These are phyloP conservation scores for Ernsta delagoae DNA, from an alignment of 2,888 invertebrate genomes.

Conservation along the genomic window DNA sequence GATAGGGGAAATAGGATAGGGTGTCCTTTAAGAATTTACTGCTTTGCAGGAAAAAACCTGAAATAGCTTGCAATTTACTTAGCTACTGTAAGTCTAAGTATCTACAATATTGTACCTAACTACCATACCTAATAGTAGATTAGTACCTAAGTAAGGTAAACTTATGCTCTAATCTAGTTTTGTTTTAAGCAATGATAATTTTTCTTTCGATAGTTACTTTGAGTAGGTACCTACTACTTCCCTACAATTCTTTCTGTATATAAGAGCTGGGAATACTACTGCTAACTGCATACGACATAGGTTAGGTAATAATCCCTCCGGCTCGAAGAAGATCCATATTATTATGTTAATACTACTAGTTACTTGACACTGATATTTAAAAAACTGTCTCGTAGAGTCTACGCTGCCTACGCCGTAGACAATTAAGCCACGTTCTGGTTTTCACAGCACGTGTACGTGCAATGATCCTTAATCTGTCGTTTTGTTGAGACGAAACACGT, in stretches of 20 bases:
- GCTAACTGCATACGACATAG: too few species aligned
- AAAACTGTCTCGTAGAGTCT: not conserved
- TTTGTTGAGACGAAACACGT: conserved; percentile 2
- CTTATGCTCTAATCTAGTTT: not conserved
- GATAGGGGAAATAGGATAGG: conserved; percentile 1
- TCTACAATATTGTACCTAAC: too few species aligned
- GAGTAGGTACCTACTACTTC: too few species aligned
- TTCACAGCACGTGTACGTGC: conserved; percentile 7
- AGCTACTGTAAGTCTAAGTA: not conserved
- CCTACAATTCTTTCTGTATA: too few species aligned
- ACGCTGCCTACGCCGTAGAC: not conserved
- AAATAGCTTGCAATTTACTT: conserved; percentile 13
- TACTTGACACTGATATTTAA: not conserved
- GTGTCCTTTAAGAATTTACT: conserved; percentile 13
- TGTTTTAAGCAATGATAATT: conserved; percentile 1
- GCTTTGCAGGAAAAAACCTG: conserved; percentile 7
- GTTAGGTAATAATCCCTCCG: not conserved
- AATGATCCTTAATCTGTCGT: conserved; percentile 14
- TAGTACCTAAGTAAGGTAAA: not conserved
- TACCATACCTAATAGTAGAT: too few species aligned
- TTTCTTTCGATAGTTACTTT: not conserved
- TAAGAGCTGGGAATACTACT: too few species aligned
- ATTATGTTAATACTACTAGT: too few species aligned
- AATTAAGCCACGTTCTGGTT: conserved; percentile 4
- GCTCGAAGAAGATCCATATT: not conserved